Evolutionary conservation across 2,797 vertebrate genomes (phyloP), one percentile per base, ranked within the genome.

Genomic region (Astyanax mexicanus): DNA sequence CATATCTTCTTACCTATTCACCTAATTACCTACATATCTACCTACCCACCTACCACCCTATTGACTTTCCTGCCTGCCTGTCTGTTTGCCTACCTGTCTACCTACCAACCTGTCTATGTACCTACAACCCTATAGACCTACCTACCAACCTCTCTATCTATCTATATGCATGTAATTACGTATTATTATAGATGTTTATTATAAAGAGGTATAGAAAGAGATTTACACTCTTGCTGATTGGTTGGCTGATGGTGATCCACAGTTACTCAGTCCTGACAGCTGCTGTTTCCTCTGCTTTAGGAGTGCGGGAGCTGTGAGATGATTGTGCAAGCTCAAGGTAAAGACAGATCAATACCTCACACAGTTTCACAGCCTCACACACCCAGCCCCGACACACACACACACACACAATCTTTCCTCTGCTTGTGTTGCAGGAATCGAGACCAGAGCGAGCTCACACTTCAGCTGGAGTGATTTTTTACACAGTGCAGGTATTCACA

Each of bases 251-350:
- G 6, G 4, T 45, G 23, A 40, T 25, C 7, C 47, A 12, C 19
- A 38, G 13, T 12, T 4, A 2, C 29, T 10, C 8, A 69, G 25
- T 69, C 25, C 40, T 6, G 19, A 54, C 21, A 1, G 9, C 45
- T 55, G 23, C 7, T 23, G 3, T 7, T 75, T 62, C 81, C 55
- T 85, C 87, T 88, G 64, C 78, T 77, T 61, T 83, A 99, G 98
- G 93, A 93, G 0, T 92, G 92, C 44, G 91, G 91, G 12, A 89
- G 86, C 85, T 90, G 82, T 66, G 96, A 96, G 90, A 96, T 98
- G 71, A 86, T 90, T 21, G 90, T 99, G 25, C 97, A 98, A 75
- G 91, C 92, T 67, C 98, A 99, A 96, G 98, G 98, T 99, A 89
- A 94, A 93, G 75, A 21, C 60, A 72, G 60, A 55, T 67, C 55